Evolutionary conservation across 2,113 vertebrate species (phyloP).

Genomic region (Anhinga anhinga): DNA sequence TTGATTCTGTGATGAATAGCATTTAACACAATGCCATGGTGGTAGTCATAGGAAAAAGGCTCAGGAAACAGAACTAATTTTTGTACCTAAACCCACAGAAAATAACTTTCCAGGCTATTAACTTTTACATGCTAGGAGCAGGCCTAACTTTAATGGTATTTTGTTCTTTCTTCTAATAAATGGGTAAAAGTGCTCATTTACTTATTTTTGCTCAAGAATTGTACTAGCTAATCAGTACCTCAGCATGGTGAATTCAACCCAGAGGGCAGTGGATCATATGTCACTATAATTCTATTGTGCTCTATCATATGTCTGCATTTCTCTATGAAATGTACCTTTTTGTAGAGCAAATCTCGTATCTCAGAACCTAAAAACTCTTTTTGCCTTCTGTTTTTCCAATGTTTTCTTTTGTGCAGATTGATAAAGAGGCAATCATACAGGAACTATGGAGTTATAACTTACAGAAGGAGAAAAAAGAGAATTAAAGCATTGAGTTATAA

Average conservation of each 20-base stretch:
- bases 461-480: neutral
- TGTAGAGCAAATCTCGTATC: neutral
- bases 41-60: neutral
- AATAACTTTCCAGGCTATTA: neutral
- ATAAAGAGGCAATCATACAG: neutral
- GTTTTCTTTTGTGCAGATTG: neutral
- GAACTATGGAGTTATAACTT: neutral
- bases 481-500: neutral
- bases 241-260: neutral
- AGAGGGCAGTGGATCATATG: neutral
- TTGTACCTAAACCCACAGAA: neutral
- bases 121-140: neutral
- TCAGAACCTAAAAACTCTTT: neutral
- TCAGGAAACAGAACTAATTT: neutral
- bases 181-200: neutral
- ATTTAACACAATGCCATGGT: neutral
- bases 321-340: neutral
- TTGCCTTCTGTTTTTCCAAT: neutral
- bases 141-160: neutral
- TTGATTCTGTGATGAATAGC: neutral
- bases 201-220: neutral
- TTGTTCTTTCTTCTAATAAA: neutral
- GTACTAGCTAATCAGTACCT: neutral
- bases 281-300: neutral
- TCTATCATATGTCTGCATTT: neutral